A percentile compares a stretch with the other conserved stretches of the same genome.
These are phyloP conservation scores for Meloidogyne exigua DNA, from an alignment of 1,140 invertebrate genomes.

Conservation along the genomic window DNA sequence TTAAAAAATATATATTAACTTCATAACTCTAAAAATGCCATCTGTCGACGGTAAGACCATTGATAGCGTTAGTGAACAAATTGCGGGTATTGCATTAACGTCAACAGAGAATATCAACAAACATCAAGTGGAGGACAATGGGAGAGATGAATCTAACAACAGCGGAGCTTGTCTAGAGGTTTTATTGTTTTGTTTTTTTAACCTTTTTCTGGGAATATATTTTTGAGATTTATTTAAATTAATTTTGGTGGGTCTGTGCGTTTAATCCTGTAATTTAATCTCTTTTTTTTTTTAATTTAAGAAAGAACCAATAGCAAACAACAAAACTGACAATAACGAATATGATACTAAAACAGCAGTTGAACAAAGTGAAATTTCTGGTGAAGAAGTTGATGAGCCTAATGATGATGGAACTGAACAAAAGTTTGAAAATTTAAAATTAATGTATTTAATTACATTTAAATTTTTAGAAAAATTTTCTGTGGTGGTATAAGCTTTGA, in stretches of 20 bases:
- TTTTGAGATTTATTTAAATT: too few species aligned
- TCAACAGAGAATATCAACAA: slow-evolving; percentile 1
- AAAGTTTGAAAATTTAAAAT: background rate
- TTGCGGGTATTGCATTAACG: slow-evolving; percentile 6
- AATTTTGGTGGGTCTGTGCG: too few species aligned
- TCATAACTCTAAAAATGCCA: background rate
- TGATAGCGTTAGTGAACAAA: background rate
- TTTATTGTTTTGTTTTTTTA: too few species aligned
- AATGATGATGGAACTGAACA: slow-evolving; percentile 4
- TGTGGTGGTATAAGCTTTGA: slow-evolving; percentile 62
- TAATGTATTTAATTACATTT: background rate
- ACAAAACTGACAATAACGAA: background rate
- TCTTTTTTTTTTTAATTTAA: background rate
- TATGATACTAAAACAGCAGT: background rate
- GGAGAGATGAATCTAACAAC: background rate
- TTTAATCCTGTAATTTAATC: too few species aligned
- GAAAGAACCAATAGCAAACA: background rate
- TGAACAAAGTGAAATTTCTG: background rate
- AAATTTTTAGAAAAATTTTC: slow-evolving; percentile 59
- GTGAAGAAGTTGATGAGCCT: background rate
- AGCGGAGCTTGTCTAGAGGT: background rate
- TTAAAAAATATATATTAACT: background rate
- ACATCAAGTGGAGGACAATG: background rate
- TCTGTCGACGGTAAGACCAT: background rate
- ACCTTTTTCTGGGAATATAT: too few species aligned